Conservation (phyloP, 2,888 invertebrate species). For the Heliconius sara region DNA sequence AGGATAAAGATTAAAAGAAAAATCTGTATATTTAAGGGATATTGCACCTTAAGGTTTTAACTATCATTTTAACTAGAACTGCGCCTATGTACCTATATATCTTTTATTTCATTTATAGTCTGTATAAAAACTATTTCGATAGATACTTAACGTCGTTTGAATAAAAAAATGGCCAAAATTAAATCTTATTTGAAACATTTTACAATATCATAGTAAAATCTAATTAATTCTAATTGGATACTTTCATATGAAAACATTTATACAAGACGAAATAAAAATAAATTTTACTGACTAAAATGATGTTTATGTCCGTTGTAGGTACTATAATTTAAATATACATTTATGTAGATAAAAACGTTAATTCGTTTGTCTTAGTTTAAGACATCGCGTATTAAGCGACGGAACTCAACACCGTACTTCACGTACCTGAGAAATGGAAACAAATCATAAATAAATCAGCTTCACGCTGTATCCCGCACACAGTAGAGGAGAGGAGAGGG, state of each 20-base stretch:
- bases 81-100: too few species aligned
- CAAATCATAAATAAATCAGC: too few species aligned
- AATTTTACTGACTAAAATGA: conserved; percentile 5
- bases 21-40: too few species aligned
- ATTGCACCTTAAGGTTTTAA: too few species aligned
- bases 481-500: too few species aligned
- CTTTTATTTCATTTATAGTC: too few species aligned
- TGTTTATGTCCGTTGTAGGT: not conserved
- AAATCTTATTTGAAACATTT: not conserved
- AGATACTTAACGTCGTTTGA: too few species aligned
- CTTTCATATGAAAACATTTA: conserved; percentile 1
- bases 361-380: not conserved
- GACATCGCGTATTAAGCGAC: not conserved
- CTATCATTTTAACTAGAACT: too few species aligned
- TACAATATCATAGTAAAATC: not conserved
- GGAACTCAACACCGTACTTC: not conserved
- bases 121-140: too few species aligned
- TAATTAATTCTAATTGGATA: not conserved
- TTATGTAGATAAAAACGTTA: not conserved
- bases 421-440: not conserved
- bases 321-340: not conserved
- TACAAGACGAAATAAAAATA: not conserved
- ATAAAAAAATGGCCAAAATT: not conserved
- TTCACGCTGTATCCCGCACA: too few species aligned
- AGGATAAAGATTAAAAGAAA: too few species aligned